Evolutionary conservation across 1,140 invertebrate species (phyloP).

Genomic region (Calephelis virginiensis): DNA sequence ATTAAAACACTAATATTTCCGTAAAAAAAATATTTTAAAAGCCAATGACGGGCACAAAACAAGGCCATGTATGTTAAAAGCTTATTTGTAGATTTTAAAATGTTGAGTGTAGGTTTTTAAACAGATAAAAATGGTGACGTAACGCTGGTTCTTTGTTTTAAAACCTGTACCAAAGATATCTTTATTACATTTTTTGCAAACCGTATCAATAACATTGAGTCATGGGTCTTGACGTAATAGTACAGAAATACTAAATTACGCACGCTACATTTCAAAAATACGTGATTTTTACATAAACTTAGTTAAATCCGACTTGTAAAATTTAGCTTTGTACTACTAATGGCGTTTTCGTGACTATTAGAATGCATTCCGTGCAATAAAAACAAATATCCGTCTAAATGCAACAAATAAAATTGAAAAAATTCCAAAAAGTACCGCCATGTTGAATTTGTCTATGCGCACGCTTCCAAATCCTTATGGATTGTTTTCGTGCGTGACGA

Average conservation of each 20-base stretch:
- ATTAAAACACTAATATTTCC: too few species aligned
- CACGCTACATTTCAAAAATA: slow-evolving; percentile 3
- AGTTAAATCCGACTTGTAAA: slow-evolving; percentile 18
- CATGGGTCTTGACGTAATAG: too few species aligned
- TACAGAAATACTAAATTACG: background rate
- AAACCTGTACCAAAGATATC: too few species aligned
- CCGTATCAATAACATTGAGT: too few species aligned
- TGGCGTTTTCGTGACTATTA: slow-evolving; percentile 57
- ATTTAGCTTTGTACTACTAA: slow-evolving; percentile 35
- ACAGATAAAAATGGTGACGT: too few species aligned
- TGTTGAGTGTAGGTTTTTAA: too few species aligned
- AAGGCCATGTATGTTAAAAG: too few species aligned
- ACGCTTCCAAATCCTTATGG: slow-evolving; percentile 55
- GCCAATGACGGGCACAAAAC: too few species aligned
- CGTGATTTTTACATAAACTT: slow-evolving; percentile 14
- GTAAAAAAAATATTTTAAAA: too few species aligned
- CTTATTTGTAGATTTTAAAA: too few species aligned
- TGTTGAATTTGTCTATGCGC: slow-evolving; percentile 46
- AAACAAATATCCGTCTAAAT: slow-evolving; percentile 57
- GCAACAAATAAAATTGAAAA: slow-evolving; percentile 56
- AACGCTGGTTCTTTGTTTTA: too few species aligned
- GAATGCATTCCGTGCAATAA: slow-evolving; percentile 60
- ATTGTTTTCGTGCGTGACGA: slow-evolving; percentile 66
- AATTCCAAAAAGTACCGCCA: slow-evolving; percentile 49
- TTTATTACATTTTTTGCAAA: too few species aligned